A percentile compares a stretch with the other conserved stretches of the same genome.
These are phyloP conservation scores for Drosophila miranda DNA, from an alignment of 1,140 invertebrate species.

Conservation along the genomic window DNA sequence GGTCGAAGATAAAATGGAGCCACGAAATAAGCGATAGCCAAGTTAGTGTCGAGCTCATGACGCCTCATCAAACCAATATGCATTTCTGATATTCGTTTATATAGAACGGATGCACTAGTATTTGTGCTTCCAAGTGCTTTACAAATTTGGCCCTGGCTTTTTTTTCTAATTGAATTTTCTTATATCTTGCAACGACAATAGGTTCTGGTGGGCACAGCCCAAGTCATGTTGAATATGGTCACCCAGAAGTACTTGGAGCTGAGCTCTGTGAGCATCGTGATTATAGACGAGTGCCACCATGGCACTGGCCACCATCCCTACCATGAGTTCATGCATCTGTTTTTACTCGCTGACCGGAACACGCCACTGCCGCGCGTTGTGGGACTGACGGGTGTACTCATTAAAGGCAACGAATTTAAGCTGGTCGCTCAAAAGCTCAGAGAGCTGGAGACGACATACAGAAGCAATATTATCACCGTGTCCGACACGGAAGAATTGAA, in stretches of 20 bases:
- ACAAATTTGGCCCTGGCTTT: too few species aligned
- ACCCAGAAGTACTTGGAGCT: slow-evolving; percentile 85
- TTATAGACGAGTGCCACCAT: slow-evolving; percentile 97
- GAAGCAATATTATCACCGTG: slow-evolving; percentile 88
- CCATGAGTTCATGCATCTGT: slow-evolving; percentile 87
- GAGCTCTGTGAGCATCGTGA: slow-evolving; percentile 89
- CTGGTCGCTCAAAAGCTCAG: slow-evolving; percentile 85
- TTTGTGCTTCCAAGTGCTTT: too few species aligned
- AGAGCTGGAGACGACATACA: slow-evolving; percentile 89
- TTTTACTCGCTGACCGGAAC: slow-evolving; percentile 81
- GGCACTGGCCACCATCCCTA: slow-evolving; percentile 90
- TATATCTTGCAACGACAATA: slow-evolving; percentile 66
- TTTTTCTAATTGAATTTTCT: neutral
- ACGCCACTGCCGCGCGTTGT: slow-evolving; percentile 87
- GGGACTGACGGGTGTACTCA: slow-evolving; percentile 92
- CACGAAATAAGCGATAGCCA: slow-evolving; percentile 85
- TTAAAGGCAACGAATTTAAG: slow-evolving; percentile 88
- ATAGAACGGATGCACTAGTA: too few species aligned
- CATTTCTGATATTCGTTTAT: too few species aligned
- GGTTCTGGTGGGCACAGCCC: slow-evolving; percentile 93
- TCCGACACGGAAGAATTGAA: slow-evolving; percentile 86
- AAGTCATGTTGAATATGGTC: slow-evolving; percentile 91
- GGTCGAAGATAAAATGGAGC: slow-evolving; percentile 87
- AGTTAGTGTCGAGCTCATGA: slow-evolving; percentile 76
- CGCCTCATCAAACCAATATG: neutral